Base-by-base conservation (phyloP, 2,797 vertebrate species). In the Orientallactaga sibirica region DNA sequence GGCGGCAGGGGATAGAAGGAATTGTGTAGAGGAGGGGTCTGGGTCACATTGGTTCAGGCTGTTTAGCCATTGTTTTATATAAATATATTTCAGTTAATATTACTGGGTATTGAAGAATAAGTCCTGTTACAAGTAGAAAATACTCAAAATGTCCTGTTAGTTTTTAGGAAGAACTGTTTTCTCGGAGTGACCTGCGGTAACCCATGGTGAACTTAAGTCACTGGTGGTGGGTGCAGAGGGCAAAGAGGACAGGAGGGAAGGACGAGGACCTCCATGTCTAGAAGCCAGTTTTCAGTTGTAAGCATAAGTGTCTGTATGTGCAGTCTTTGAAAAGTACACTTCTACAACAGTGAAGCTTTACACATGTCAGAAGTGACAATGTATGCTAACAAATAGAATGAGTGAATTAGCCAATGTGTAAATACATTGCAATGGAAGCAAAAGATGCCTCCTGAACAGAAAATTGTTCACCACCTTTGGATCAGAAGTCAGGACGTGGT, bases 151-250 rank as follows among this genome's bases (percentile, higher is more conserved):
- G 27, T 55, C 19, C 48, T 85, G 80, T 71, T 92, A 33, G 19
- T 75, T 88, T 84, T 86, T 84, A 75, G 48, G 82, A 88, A 92
- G 77, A 80, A n/a, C 87, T 92, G 16, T 90, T 71, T 88, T 85
- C 88, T 92, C 66, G 73, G 33, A 76, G 29, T 80, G 70, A 12
- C 9, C 27, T 94, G 43, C 73, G 27, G 82, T 79, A 83, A 33
- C 24, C 25, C 20, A 37, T 33, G 66, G 29, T 80, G 7, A 62
- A 62, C 22, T 79, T 74, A 12, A 82, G 75, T 85, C 14, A 15
- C 19, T 81, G 87, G 71, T 37, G 64, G 66, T 37, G 33, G 33
- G 33, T 37, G 27, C 48, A n/a, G 78, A 89, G 25, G 75, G 55
- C 29, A 64, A 75, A 52, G 73, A 88, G 86, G 37, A 68, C 41